Conservation (phyloP, 2,888 invertebrate genomes). For the Villa cingulata region DNA sequence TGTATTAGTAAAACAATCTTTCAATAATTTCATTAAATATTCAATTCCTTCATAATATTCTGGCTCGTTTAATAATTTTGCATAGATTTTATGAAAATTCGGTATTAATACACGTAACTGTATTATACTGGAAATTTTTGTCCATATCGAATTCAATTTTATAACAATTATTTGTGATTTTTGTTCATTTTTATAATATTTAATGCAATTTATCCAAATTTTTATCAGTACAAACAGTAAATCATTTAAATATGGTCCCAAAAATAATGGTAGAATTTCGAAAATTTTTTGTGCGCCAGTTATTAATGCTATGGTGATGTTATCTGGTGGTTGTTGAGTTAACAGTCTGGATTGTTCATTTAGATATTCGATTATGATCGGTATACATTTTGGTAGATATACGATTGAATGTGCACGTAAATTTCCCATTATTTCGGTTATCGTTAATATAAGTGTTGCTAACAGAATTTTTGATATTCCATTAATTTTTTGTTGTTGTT, state of each 20-base stretch:
- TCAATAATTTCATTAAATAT: constrained; percentile 60
- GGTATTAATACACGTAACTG: constrained; percentile 66
- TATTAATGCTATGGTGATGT: constrained; percentile 38
- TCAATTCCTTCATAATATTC: constrained; percentile 45
- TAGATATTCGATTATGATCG: constrained; percentile 52
- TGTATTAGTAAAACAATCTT: constrained; percentile 54
- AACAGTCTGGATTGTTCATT: constrained; percentile 46
- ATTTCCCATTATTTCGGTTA: constrained; percentile 64
- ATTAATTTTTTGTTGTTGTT: too few relatives aligned
- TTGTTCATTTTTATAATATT: constrained; percentile 28
- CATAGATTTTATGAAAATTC: constrained; percentile 51
- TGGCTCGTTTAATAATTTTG: constrained; percentile 43
- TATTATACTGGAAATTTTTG: constrained; percentile 53
- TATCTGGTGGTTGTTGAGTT: constrained; percentile 24
- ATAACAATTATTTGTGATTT: constrained; percentile 42
- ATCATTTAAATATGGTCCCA: constrained; percentile 71
- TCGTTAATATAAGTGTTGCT: constrained; percentile 59
- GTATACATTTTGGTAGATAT: constrained; percentile 66
- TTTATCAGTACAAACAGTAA: constrained; percentile 51
- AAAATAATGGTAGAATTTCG: constrained; percentile 64
- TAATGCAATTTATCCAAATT: constrained; percentile 41
- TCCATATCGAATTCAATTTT: constrained; percentile 47
- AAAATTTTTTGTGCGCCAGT: constrained; percentile 71
- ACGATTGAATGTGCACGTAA: constrained; percentile 62
- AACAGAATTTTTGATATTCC: constrained; percentile 39